Percentiles rank a stretch among this genome's conserved stretches.
Conservation (phyloP, 2,113 vertebrate species). For the Lophochroa leadbeateri region DNA sequence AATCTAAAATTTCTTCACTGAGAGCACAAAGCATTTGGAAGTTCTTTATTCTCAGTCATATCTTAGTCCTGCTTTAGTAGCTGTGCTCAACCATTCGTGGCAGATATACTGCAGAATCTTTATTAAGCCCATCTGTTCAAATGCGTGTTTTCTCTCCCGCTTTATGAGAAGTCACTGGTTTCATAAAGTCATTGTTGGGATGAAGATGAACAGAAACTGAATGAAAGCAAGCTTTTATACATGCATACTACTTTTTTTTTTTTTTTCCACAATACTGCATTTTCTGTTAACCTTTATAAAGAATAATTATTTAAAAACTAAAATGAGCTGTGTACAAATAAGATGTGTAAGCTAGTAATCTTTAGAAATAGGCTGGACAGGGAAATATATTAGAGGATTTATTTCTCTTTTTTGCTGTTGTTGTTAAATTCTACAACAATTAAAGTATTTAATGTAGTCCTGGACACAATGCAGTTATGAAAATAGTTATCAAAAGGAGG, state of each 20-base stretch:
- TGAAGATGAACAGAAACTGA: not conserved
- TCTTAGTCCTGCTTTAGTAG: not conserved
- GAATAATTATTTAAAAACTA: not conserved
- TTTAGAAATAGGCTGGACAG: not conserved
- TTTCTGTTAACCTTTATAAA: not conserved
- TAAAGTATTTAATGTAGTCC: not conserved
- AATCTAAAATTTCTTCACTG: not conserved
- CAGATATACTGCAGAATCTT: slow-evolving; percentile 2
- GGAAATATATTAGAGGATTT: not conserved
- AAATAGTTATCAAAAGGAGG: not conserved
- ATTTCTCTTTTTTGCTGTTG: not conserved
- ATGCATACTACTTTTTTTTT: not conserved
- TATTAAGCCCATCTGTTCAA: slow-evolving; percentile 50
- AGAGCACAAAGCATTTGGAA: slow-evolving; percentile 14
- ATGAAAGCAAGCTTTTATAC: not conserved
- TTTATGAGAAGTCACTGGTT: slow-evolving; percentile 6
- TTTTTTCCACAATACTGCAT: not conserved
- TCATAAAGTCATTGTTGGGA: not conserved
- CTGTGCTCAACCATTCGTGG: not conserved
- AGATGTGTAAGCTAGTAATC: not conserved
- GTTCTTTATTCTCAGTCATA: slow-evolving; percentile 4
- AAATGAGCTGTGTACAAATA: not conserved
- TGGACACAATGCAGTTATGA: not conserved
- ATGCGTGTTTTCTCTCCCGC: not conserved
- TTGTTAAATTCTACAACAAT: not conserved